Evolutionary conservation across 2,113 vertebrate species (phyloP).

Genomic region (Mesocricetus auratus): DNA sequence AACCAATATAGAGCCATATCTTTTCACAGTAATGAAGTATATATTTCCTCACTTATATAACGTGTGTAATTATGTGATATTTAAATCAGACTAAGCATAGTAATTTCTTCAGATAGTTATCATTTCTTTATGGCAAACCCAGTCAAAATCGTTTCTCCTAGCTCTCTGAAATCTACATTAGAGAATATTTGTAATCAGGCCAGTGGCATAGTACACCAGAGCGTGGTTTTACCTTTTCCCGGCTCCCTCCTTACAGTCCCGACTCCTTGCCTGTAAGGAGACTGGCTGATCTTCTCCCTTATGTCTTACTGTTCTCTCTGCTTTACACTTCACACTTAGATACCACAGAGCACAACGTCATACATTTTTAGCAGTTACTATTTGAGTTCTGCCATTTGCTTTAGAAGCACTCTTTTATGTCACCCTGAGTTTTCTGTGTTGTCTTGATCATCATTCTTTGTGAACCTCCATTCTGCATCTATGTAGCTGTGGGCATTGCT

Average conservation of each 20-base stretch:
- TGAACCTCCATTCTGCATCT: neutral
- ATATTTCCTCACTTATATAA: neutral
- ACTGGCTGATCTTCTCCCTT: neutral
- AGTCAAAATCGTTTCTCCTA: neutral
- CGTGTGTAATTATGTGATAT: neutral
- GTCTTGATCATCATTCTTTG: neutral
- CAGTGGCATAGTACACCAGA: neutral
- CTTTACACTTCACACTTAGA: conserved; percentile 32
- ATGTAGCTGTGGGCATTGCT: neutral
- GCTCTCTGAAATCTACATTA: neutral
- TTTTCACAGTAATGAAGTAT: neutral
- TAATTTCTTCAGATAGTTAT: neutral
- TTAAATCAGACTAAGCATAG: neutral
- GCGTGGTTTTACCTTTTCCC: too few relatives aligned
- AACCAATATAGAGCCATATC: neutral
- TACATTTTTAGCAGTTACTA: neutral
- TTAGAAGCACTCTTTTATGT: conserved; percentile 30
- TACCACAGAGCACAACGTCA: neutral
- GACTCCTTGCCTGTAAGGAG: conserved; percentile 30
- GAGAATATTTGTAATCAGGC: neutral
- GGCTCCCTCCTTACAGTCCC: neutral
- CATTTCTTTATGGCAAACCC: neutral
- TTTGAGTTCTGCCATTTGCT: conserved; percentile 48
- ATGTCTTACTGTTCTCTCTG: neutral
- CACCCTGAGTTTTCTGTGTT: neutral